These are phyloP conservation scores for Nesogale talazaci DNA, from an alignment of 2,113 vertebrate genomes.

Conservation along the genomic window DNA sequence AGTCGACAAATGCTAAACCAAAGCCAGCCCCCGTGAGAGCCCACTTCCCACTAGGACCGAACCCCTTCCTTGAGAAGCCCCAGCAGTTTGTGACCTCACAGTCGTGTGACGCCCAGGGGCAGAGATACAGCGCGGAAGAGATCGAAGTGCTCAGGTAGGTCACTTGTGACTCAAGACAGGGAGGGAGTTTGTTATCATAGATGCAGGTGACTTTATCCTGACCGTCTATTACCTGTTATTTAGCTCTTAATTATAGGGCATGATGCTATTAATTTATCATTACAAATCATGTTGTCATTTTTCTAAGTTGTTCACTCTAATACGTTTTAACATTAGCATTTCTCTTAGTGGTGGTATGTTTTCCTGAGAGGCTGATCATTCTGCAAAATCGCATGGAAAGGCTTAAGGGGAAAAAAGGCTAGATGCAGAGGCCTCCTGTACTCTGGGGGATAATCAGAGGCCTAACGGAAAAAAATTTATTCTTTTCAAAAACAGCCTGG, in stretches of 20 bases:
- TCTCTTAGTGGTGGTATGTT: neutral
- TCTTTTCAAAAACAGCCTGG: neutral
- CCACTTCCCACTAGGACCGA: conserved; percentile 93
- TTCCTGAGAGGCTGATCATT: conserved; percentile 22
- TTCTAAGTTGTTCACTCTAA: conserved; percentile 17
- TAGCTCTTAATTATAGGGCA: neutral
- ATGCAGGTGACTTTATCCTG: neutral
- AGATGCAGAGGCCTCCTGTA: neutral
- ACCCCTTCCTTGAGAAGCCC: conserved; percentile 94
- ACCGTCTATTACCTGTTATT: neutral
- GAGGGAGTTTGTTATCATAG: conserved; percentile 14
- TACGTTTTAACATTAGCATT: conserved; percentile 19
- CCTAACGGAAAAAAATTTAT: neutral
- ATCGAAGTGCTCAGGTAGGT: conserved; percentile 97
- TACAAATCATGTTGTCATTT: neutral
- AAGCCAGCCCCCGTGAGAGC: conserved; percentile 86
- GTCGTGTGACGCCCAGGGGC: conserved; percentile 92
- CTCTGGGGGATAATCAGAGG: neutral
- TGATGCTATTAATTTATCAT: neutral
- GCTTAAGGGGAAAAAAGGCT: neutral
- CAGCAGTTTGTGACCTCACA: conserved; percentile 91
- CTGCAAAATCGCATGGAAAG: neutral
- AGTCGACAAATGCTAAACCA: conserved; percentile 84
- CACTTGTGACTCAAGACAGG: neutral
- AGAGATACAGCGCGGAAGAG: conserved; percentile 95